Base-by-base conservation (phyloP, 2,888 invertebrate species). In the Panopea generosa region DNA sequence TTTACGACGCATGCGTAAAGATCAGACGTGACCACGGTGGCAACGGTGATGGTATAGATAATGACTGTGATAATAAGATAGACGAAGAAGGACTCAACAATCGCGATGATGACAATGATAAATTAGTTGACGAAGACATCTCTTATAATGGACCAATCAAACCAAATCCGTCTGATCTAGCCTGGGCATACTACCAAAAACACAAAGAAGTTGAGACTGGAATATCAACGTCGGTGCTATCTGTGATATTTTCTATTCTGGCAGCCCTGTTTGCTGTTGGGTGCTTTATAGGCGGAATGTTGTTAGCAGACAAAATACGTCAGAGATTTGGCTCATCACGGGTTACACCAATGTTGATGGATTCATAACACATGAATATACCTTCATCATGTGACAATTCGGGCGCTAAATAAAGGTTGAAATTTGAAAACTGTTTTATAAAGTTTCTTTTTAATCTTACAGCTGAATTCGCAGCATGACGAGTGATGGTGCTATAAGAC, bases 11-110 rank as follows among this genome's bases (percentile, higher is more conserved):
- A 24, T 86, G 86, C 72, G 75, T 77, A 18, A 66, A 59, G 47
- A 73, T 62, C 16, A 59, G 27, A 29, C 56, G 53, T 22, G 47
- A 66, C 9, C 49, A 79, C 29, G 82, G 84, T 4, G 83, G 84
- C 0, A 72, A 77, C 18, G 85, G 86, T 2, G 86, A 88, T 60
- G 85, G 86, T 11, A 61, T 81, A 9, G 87, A 86, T 65, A 86
- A 87, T 50, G 87, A 89, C 71, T 86, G 87, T 67, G 86, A 86
- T 77, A 83, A 83, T 7, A 60, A 40, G 26, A 76, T 86, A 9
- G 85, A 85, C 60, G 86, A 84, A 62, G 85, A 86, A 55, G 49
- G 53, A 7, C 60, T 78, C 0, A 81, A 86, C 55, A 70, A 43
- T 14, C 26, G 52, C 1, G 85, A 85, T 47, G 84, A 86, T 53